A percentile compares a stretch with the other conserved stretches of the same genome.
These are phyloP conservation scores for Caenorhabditis angaria DNA, from an alignment of 2,888 invertebrate species.

Conservation along the genomic window DNA sequence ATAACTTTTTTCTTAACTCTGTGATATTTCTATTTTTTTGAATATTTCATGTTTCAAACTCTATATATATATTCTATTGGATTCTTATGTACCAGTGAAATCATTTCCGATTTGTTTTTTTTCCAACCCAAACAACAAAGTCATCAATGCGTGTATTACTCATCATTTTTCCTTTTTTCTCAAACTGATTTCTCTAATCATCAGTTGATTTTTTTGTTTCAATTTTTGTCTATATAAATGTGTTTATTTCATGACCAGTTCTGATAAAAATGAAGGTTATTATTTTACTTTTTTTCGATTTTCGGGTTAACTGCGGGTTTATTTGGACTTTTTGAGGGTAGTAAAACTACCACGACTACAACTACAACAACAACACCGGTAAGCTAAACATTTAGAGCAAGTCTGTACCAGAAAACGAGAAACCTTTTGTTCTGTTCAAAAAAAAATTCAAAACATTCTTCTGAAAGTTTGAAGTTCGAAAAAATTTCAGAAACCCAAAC, in stretches of 20 bases:
- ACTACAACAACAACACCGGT: conserved; percentile 19
- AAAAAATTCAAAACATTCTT: background rate
- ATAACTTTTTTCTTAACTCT: background rate
- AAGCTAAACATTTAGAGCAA: conserved; percentile 3
- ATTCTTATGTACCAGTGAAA: conserved; percentile 3
- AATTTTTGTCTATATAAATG: conserved; percentile 6
- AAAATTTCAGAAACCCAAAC: background rate
- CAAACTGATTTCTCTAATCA: background rate
- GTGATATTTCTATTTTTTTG: background rate
- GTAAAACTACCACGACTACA: conserved; percentile 21
- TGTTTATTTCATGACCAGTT: background rate
- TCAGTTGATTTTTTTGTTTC: background rate
- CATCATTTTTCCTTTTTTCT: background rate
- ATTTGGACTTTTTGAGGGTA: conserved; percentile 20
- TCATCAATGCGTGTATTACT: conserved; percentile 10
- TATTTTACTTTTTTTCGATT: background rate
- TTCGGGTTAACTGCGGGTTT: conserved; percentile 8
- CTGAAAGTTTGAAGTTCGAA: background rate
- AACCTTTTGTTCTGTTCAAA: background rate
- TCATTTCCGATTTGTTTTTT: background rate
- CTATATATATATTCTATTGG: no score
- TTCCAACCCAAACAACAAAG: background rate
- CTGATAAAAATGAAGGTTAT: conserved; percentile 1
- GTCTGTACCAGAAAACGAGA: no score
- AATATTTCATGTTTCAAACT: background rate